phyloP scores from a whole-genome alignment of 2,888 invertebrate genomes.

The Cheilosia vernalis region DNA sequence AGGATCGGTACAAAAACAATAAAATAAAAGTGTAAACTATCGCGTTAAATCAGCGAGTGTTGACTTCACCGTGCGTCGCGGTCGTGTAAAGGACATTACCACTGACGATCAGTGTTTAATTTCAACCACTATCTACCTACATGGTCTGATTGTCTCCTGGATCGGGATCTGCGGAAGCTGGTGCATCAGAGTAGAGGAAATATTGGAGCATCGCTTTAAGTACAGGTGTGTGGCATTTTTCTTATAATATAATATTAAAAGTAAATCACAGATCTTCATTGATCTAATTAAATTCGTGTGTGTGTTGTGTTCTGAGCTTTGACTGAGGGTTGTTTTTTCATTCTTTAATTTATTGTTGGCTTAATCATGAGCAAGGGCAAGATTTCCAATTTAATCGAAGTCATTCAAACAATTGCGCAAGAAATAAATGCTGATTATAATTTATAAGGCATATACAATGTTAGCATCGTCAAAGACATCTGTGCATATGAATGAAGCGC shows the following conservation, averaged over 20 bases:
- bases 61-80: neutral
- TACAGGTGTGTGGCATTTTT: slow-evolving; percentile 14
- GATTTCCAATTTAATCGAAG: neutral
- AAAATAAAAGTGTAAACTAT: neutral
- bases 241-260: neutral
- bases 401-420: slow-evolving; percentile 12
- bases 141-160: neutral
- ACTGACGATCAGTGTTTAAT: too few species aligned
- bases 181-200: neutral
- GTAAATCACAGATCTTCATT: neutral
- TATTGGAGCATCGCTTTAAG: neutral
- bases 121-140: too few species aligned
- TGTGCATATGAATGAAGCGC: too few species aligned
- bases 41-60: too few species aligned
- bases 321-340: too few species aligned
- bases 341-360: neutral
- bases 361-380: slow-evolving; percentile 14
- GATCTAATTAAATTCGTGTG: slow-evolving; percentile 1
- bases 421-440: slow-evolving; percentile 9
- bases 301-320: neutral
- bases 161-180: neutral
- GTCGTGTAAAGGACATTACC: too few species aligned
- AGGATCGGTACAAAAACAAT: neutral
- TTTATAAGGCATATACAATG: neutral
- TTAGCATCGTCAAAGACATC: neutral